Evolutionary conservation across 2,113 vertebrate genomes (phyloP), one percentile per base, ranked within the genome.

Genomic region (human): DNA sequence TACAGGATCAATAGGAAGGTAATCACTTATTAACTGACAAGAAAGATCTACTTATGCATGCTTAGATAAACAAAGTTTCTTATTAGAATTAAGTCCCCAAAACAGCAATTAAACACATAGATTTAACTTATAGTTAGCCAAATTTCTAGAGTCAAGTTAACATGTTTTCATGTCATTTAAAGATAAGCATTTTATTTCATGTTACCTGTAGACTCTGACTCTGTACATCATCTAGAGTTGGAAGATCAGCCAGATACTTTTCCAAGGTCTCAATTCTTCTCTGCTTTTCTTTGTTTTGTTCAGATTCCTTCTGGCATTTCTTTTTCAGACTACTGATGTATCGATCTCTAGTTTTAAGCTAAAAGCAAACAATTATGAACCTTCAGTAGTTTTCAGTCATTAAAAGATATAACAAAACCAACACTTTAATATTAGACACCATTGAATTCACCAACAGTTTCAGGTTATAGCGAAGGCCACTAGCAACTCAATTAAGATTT

Each of bases 341-440:
- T n/a, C 99, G 99, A 96, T 99, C 99, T 92, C 99, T 99, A 5
- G 99, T 99, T 99, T 99, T 99, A 97, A 99, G 99, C 99, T 99
- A 98, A 86, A 86, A 98, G 96, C 78, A 96, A 97, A 98, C 73
- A 12, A 97, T 94, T 35, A 95, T n/a, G 89, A n/a, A 59, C 88
- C 11, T 94, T 98, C 72, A 97, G 30, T 81, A 50, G 88, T 23
- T 90, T 94, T 72, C 5, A 70, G 17, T 85, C 18, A 93, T 48
- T 82, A 85, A 95, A 91, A 73, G 72, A 27, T 73, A n/a, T 18
- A 92, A 90, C 23, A 94, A 97, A 98, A 94, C 32, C 96, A 78
- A 45, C 32, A 70, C 38, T 81, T 27, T 20, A 86, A 45, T 82
- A 32, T 83, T 23, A 78, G 92, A 45, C 5, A 50, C 90, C 90